Conservation (phyloP, 2,888 invertebrate genomes). For the Harmothoe impar region DNA sequence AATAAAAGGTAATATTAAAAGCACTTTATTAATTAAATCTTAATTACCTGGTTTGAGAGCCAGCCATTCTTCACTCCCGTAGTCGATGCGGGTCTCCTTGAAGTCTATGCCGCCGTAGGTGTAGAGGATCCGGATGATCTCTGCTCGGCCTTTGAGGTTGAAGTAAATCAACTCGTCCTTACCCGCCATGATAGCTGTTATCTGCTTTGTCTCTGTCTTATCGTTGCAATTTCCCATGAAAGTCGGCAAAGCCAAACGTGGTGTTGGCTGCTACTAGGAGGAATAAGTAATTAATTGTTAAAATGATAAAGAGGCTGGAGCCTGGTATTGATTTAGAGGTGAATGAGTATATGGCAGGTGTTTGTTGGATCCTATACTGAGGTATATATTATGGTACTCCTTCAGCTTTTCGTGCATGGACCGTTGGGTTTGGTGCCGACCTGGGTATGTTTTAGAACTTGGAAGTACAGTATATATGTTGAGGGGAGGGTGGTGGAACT, state of each 20-base stretch:
- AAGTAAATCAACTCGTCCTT: conserved; percentile 50
- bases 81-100: conserved; percentile 50
- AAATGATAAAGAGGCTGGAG: not conserved
- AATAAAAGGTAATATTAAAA: too few relatives aligned
- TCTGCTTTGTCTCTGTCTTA: not conserved
- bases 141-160: conserved; percentile 46
- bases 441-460: too few relatives aligned
- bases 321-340: too few relatives aligned
- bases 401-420: too few relatives aligned
- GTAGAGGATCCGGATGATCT: conserved; percentile 43
- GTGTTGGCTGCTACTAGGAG: conserved; percentile 11
- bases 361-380: too few relatives aligned
- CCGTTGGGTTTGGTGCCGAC: too few relatives aligned
- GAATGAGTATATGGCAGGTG: too few relatives aligned
- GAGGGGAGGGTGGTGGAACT: too few relatives aligned
- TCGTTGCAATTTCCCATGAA: conserved; percentile 7
- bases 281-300: not conserved
- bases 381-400: too few relatives aligned
- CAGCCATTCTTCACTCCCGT: conserved; percentile 26
- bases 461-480: too few relatives aligned
- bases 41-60: not conserved
- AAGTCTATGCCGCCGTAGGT: not conserved
- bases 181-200: not conserved
- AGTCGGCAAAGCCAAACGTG: not conserved
- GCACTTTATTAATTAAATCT: too few relatives aligned